Base-by-base conservation (phyloP, 2,797 vertebrate genomes). In the Harpagifer antarcticus region DNA sequence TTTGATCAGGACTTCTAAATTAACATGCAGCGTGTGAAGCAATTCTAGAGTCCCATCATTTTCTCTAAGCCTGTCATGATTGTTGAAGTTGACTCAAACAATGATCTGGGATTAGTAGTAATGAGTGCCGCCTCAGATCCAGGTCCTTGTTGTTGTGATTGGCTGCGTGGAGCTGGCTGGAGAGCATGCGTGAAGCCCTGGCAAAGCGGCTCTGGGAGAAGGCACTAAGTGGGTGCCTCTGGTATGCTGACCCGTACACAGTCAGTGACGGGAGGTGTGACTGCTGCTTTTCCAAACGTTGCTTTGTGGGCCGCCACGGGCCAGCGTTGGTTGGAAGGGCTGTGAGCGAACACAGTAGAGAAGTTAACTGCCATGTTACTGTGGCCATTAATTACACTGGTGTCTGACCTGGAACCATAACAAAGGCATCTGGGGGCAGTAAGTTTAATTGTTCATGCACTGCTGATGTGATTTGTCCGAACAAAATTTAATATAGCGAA, bases 311-410 rank as follows among this genome's bases (percentile, higher is more conserved):
- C 82, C 92, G 72, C 0, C 60, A 83, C 4, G 90, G 91, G 50
- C 95, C 95, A 1, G 93, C 93, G 83, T 93, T 94, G 27, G 93
- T 96, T 40, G 94, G 94, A 72, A 95, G 93, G 17, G 77, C 96
- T 96, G 90, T 88, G 73, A 81, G 81, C 33, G 45, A 76, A 59
- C 40, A 44, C 37, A 58, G 55, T 66, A 77, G 19, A 67, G 56
- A 69, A 73, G 74, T 82, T 79, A 90, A 78, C 76, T 76, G 73
- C 65, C 78, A 59, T 73, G 53, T 85, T 81, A 76, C 75, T 57
- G 73, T 60, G 70, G 66, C 61, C 75, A 89, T 87, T 79, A 88
- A 90, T 91, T 90, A 91, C 68, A 79, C 64, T 37, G 58, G 20
- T 86, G 90, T 89, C 77, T 89, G 78, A 85, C 82, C 78, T 88